Percentiles rank a stretch among this genome's conserved stretches.
These are phyloP conservation scores for Scomber colias DNA, from an alignment of 2,113 vertebrate species.

Conservation along the genomic window DNA sequence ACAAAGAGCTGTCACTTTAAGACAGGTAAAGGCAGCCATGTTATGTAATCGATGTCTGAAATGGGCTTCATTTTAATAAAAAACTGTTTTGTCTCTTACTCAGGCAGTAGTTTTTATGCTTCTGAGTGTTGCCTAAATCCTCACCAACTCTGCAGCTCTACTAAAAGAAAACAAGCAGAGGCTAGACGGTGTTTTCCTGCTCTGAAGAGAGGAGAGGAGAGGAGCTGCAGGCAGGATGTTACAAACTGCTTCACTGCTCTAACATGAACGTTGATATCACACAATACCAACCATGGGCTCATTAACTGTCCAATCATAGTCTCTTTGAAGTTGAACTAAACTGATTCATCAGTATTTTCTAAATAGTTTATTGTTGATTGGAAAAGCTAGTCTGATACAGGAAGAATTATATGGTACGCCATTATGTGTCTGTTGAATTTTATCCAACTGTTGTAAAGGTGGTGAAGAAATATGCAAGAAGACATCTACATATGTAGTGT, in stretches of 20 bases:
- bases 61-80: slow-evolving; percentile 8
- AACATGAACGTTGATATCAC: slow-evolving; percentile 28
- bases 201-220: slow-evolving; percentile 19
- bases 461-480: slow-evolving; percentile 82
- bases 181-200: slow-evolving; percentile 34
- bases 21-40: neutral
- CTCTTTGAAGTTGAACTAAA: slow-evolving; percentile 42
- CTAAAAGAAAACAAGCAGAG: slow-evolving; percentile 22
- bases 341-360: slow-evolving; percentile 30
- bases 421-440: slow-evolving; percentile 58
- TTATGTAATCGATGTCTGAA: slow-evolving; percentile 23
- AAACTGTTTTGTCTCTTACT: slow-evolving; percentile 21
- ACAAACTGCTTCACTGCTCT: slow-evolving; percentile 36
- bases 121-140: slow-evolving; percentile 34
- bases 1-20: neutral
- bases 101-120: slow-evolving; percentile 12
- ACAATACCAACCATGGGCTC: slow-evolving; percentile 23
- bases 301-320: slow-evolving; percentile 7
- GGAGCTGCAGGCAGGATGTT: slow-evolving; percentile 26
- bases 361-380: slow-evolving; percentile 7
- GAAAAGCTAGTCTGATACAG: slow-evolving; percentile 11
- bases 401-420: slow-evolving; percentile 26
- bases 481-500: slow-evolving; percentile 38
- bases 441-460: slow-evolving; percentile 71
- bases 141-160: slow-evolving; percentile 34